phyloP scores from a whole-genome alignment of 2,113 vertebrate genomes.

The Callipepla squamata region DNA sequence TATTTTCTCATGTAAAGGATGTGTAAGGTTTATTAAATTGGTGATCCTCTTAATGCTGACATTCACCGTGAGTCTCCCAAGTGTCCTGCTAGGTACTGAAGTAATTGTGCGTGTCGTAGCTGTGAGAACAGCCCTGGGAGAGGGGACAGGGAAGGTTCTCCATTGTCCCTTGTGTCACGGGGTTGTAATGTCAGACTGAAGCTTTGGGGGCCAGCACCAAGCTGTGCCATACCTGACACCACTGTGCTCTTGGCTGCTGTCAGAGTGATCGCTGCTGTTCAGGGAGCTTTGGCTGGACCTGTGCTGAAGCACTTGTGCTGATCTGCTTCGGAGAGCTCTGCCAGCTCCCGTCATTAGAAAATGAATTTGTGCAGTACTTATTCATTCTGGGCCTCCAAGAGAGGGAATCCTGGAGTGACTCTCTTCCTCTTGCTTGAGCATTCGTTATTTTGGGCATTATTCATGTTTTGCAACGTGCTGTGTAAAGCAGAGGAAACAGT shows the following conservation, averaged over 20 bases:
- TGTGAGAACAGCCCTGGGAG: neutral
- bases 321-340: neutral
- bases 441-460: neutral
- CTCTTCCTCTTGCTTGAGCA: neutral
- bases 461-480: neutral
- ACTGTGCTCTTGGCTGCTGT: neutral
- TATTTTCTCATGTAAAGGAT: constrained; percentile 16
- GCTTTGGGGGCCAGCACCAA: neutral
- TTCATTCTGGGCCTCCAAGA: neutral
- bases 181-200: neutral
- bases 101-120: neutral
- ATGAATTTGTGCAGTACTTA: neutral
- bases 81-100: neutral
- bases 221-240: neutral
- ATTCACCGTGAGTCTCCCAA: neutral
- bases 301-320: neutral
- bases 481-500: neutral
- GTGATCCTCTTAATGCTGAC: neutral
- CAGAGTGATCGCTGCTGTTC: accelerated
- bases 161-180: accelerated
- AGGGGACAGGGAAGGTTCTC: neutral
- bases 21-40: neutral
- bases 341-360: neutral
- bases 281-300: neutral
- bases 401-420: neutral